phyloP scores from a whole-genome alignment of 2,113 vertebrate species.

The Corapipo altera region DNA sequence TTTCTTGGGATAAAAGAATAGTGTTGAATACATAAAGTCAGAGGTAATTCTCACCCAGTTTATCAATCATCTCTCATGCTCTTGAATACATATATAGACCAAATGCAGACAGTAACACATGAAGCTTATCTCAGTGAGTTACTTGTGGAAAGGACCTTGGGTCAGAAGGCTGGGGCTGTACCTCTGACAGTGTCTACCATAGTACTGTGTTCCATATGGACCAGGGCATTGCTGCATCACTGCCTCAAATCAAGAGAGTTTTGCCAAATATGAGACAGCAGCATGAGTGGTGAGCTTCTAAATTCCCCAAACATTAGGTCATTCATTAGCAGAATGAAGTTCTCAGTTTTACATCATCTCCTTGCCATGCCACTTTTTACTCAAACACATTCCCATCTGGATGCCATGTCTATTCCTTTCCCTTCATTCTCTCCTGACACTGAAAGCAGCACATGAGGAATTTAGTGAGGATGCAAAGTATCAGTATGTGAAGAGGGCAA shows the following conservation, averaged over 20 bases:
- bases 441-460: neutral
- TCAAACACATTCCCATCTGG: neutral
- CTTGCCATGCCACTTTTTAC: neutral
- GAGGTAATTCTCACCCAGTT: neutral
- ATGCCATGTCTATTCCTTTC: neutral
- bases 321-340: neutral
- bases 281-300: neutral
- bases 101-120: neutral
- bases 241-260: neutral
- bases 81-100: neutral
- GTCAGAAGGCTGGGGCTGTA: neutral
- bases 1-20: neutral
- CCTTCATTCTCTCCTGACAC: neutral
- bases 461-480: neutral
- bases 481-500: neutral
- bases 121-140: neutral
- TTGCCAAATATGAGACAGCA: neutral
- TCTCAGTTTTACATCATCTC: neutral
- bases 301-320: neutral
- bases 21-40: neutral
- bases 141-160: neutral
- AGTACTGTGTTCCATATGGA: neutral
- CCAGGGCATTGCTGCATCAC: neutral
- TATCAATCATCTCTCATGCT: neutral
- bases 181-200: neutral